Evolutionary conservation across 2,797 vertebrate species (phyloP), one percentile per base, ranked within the genome.

Genomic region (Chromobotia macracanthus): DNA sequence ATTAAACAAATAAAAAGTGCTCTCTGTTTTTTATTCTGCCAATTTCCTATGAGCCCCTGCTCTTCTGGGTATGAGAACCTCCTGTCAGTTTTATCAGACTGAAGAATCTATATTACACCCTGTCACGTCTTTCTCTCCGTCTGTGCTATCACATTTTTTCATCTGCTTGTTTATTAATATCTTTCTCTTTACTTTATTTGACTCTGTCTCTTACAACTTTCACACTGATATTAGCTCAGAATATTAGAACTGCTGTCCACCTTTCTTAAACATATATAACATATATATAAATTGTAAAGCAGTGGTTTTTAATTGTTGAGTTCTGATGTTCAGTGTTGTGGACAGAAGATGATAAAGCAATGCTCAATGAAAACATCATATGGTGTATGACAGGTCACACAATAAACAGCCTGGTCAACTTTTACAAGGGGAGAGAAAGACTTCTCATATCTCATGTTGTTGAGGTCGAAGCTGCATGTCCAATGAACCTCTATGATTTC

Each of bases 61-160:
- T 91, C 79, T 89, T 88, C 84, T 87, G 89, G 81, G 90, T 89
- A 92, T 84, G 87, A 91, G 88, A 88, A 88, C 82, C n/a, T n/a
- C n/a, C 48, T 91, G 85, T 86, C 87, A 89, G 79, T 41, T 79
- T 93, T 94, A 90, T 95, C 93, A 13, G 81, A 82, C 73, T 64
- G 31, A 41, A 81, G 73, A 85, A 94, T 93, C 92, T 95, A 82
- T 96, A 95, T 90, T 92, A 89, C 91, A 60, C 86, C 78, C 6
- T 61, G 83, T 46, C 94, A 83, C 72, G 68, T 85, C 80, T 85
- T n/a, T 77, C 74, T n/a, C n/a, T n/a, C 5, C 85, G 84, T 82
- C 93, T 70, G 58, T 93, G 89, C 80, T 92, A 84, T 93, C 93
- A 75, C 90, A 92, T 84, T 85, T 84, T 82, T 86, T 90, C 92